Percentiles rank a stretch among this genome's conserved stretches.
These are phyloP conservation scores for Arizona elegans DNA, from an alignment of 2,113 vertebrate species.

Conservation along the genomic window DNA sequence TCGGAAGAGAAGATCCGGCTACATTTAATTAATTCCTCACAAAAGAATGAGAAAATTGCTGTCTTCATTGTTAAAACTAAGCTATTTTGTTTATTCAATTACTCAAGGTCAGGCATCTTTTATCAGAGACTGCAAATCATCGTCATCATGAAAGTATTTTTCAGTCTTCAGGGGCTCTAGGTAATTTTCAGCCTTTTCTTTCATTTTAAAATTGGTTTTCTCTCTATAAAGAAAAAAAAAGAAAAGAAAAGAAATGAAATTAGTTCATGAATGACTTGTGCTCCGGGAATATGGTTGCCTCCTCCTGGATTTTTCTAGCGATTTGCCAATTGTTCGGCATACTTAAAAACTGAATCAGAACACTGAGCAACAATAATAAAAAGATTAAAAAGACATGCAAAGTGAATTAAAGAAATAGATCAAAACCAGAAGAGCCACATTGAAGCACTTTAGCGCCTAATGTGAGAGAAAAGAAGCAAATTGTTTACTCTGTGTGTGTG, in stretches of 20 bases:
- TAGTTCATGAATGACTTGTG: not conserved
- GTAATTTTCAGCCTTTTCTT: not conserved
- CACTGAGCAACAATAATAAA: not conserved
- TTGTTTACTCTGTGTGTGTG: too few species aligned
- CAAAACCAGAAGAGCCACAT: not conserved
- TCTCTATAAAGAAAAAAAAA: not conserved
- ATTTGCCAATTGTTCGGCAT: not conserved
- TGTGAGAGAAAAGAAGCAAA: not conserved
- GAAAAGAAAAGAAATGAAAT: not conserved
- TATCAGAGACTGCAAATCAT: not conserved
- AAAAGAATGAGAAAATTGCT: not conserved
- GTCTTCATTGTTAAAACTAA: not conserved
- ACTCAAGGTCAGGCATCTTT: not conserved
- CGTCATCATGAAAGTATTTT: not conserved
- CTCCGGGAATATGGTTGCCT: not conserved
- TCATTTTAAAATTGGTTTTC: not conserved
- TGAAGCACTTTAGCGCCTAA: not conserved
- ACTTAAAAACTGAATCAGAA: not conserved
- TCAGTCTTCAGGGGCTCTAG: not conserved
- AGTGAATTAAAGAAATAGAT: not conserved
- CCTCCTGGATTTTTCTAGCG: not conserved
- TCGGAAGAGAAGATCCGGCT: not conserved
- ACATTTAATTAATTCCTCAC: not conserved
- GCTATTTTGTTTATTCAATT: not conserved
- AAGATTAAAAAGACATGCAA: not conserved